Evolutionary conservation across 2,797 vertebrate genomes (phyloP), one percentile per base, ranked within the genome.

Genomic region (Neosilurus hyrtlii): DNA sequence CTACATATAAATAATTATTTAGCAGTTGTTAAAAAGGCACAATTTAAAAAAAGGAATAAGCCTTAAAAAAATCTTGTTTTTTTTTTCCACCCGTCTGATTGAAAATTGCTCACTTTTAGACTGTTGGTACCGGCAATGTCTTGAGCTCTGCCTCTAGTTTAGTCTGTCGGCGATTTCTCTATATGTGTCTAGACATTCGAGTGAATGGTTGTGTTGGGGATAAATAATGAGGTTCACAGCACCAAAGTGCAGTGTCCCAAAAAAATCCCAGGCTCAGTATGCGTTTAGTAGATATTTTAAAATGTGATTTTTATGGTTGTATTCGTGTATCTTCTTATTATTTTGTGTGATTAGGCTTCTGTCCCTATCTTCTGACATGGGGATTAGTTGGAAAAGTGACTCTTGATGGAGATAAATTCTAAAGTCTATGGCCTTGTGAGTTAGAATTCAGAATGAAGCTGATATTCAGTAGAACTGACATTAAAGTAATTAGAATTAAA

Each of bases 381-480:
- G 80, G 87, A 75, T 79, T 52, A 62, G 54, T n/a, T 62, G 52
- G 73, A 59, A 59, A 10, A 59, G 56, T 43, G 35, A 57, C 35
- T 61, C 54, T 7, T 15, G 61, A 52, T 80, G 87, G 56, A 75
- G 56, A n/a, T 22, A 61, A 43, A 14, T 57, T 22, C 26, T 37
- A 37, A 59, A 35, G 72, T 2, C 30, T 76, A 1, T 61, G 11
- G 22, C 5, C 22, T 59, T 75, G 11, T 57, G 56, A 35, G 11
- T 7, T 37, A 9, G 12, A 18, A n/a, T n/a, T 61, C 57, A n/a
- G 56, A 61, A 16, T 30, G 15, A 35, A 56, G 26, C 52, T 12
- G 89, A 93, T 90, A 92, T 93, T 92, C 93, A 92, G 91, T 90
- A 91, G 93, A 9, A 93, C 92, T 93, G 90, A 90, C 90, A 93